Percentiles rank a stretch among this genome's conserved stretches.
phyloP scores from a whole-genome alignment of 2,888 invertebrate genomes.

The Clanis bilineata region DNA sequence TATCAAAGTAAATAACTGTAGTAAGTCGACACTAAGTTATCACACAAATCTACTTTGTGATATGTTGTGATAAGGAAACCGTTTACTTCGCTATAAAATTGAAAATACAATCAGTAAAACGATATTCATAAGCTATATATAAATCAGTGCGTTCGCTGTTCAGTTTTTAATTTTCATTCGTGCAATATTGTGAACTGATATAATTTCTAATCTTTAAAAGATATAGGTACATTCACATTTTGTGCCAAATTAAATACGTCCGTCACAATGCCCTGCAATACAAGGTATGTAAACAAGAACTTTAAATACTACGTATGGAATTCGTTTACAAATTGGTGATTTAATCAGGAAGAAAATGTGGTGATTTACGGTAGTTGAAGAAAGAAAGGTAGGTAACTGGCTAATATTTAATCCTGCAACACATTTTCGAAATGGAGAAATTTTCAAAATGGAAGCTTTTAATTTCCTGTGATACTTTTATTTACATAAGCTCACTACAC shows the following conservation, averaged over 20 bases:
- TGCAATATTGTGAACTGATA: background rate
- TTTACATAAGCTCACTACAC: too few species aligned
- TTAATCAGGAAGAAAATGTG: too few species aligned
- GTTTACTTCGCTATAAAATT: slow-evolving; percentile 23
- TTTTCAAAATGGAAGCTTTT: too few species aligned
- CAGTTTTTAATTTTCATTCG: slow-evolving; percentile 4
- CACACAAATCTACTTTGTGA: slow-evolving; percentile 28
- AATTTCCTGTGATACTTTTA: too few species aligned
- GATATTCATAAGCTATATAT: slow-evolving; percentile 19
- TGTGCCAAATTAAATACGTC: slow-evolving; percentile 5
- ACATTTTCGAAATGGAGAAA: too few species aligned
- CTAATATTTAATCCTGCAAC: too few species aligned
- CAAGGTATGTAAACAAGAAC: slow-evolving; percentile 24
- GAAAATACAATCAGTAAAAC: slow-evolving; percentile 27
- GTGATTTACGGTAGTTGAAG: too few species aligned
- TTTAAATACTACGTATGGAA: too few species aligned
- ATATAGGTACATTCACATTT: background rate
- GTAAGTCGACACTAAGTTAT: slow-evolving; percentile 28
- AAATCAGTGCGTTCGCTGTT: slow-evolving; percentile 16
- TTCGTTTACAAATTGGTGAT: too few species aligned
- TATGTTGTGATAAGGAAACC: slow-evolving; percentile 27
- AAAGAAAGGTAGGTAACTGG: too few species aligned
- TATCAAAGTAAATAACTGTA: slow-evolving; percentile 28
- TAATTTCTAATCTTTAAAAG: background rate
- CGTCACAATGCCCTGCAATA: slow-evolving; percentile 25